Conservation (phyloP, 2,113 vertebrate species). For the Nanorana parkeri region DNA sequence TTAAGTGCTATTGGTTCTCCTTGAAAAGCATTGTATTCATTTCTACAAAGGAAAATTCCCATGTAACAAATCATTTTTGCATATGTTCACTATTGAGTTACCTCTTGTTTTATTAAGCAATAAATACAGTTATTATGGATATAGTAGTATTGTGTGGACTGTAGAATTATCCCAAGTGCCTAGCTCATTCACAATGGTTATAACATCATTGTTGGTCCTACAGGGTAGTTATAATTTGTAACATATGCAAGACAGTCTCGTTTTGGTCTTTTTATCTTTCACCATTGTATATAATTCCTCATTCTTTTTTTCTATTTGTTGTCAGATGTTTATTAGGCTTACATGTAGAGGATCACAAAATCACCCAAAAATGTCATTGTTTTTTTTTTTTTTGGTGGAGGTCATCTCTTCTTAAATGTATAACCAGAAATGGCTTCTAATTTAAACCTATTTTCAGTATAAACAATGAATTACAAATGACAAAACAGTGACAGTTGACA, state of each 20-base stretch:
- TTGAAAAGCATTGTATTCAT: too few species aligned
- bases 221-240: background rate
- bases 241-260: background rate
- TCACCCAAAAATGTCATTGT: background rate
- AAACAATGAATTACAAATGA: slow-evolving; percentile 19
- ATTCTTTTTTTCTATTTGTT: slow-evolving; percentile 3
- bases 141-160: background rate
- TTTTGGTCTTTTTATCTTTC: slow-evolving; percentile 3
- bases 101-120: background rate
- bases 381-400: background rate
- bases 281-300: slow-evolving; percentile 18
- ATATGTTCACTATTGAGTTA: background rate
- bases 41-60: too few species aligned
- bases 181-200: background rate
- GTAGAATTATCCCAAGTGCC: background rate
- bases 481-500: slow-evolving; percentile 20
- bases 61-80: too few species aligned
- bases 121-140: background rate
- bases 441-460: slow-evolving; percentile 7
- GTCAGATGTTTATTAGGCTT: background rate
- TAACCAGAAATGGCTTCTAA: slow-evolving; percentile 11
- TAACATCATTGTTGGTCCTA: background rate
- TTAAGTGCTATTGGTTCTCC: too few species aligned
- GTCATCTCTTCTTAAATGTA: background rate
- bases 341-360: background rate